phyloP scores from a whole-genome alignment of 2,113 vertebrate species.

The Plecotus auritus region DNA sequence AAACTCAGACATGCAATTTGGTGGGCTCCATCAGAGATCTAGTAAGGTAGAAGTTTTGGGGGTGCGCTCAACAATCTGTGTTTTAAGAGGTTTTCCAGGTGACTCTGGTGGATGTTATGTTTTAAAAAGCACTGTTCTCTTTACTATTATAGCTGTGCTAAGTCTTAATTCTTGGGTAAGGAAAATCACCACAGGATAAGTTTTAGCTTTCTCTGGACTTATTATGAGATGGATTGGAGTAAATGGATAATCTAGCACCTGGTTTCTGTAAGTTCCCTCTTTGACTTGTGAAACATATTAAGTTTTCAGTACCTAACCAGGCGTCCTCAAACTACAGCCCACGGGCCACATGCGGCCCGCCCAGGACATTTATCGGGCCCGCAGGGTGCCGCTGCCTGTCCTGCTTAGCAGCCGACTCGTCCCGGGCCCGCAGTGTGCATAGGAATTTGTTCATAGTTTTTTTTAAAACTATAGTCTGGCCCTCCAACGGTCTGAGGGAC shows the following conservation, averaged over 20 bases:
- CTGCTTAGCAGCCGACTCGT: too few relatives aligned
- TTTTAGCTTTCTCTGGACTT: background rate
- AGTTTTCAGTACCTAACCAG: background rate
- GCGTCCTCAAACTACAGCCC: too few relatives aligned
- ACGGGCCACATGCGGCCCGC: too few relatives aligned
- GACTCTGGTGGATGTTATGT: background rate
- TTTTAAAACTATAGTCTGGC: too few relatives aligned
- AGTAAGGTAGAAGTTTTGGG: background rate
- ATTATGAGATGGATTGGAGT: background rate
- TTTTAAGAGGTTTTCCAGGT: background rate
- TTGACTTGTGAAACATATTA: background rate
- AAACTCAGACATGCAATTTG: background rate
- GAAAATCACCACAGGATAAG: background rate
- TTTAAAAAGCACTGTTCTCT: background rate
- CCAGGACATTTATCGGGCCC: too few relatives aligned
- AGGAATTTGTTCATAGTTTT: too few relatives aligned
- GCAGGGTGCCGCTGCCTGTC: too few relatives aligned
- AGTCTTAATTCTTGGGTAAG: background rate
- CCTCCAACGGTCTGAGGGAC: too few relatives aligned
- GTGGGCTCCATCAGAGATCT: background rate
- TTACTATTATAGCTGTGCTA: background rate
- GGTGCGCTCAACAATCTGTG: background rate
- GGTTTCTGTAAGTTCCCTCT: background rate
- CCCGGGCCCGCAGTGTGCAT: too few relatives aligned
- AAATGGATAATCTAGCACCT: background rate